Base-by-base conservation (phyloP, 2,113 vertebrate genomes). In the Ciconia stormi region DNA sequence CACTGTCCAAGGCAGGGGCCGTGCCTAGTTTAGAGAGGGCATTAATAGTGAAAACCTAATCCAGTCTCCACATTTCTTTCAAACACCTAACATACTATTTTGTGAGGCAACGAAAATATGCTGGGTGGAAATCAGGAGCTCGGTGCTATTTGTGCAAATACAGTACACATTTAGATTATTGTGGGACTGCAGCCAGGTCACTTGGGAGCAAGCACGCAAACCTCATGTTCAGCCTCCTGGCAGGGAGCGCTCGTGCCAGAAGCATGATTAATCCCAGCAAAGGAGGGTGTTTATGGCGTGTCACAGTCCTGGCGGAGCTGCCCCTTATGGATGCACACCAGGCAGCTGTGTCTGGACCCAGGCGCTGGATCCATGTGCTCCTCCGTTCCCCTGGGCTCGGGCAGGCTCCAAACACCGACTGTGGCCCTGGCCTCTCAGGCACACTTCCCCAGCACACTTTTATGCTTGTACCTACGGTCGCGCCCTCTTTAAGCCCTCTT, bases 251-350 rank as follows among this genome's bases (percentile, higher is more conserved):
- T 88, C 2, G 1, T 70, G 79, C 90, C 96, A 96, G 90, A 81
- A 93, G 20, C 6, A 36, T 96, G 95, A 95, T 96, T 95, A 93
- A 93, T 96, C 71, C 88, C 90, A 93, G 90, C 42, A 86, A 77
- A 94, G 85, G 55, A 80, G 95, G 78, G 78, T 95, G 92, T 96
- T 96, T 96, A 95, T 93, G 88, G 95, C 85, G 85, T 96, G 88
- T 96, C 90, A 82, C 67, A 73, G 67, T 83, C 63, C 90, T 97
- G 90, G 88, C 12, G 16, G 71, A 86, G 79, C 67, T 92, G 73
- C 40, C 78, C 42, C 49, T 49, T 26, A 18, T 69, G 85, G 90
- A 82, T 94, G 71, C 84, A 50, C 67, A 93, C 71, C 92, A 94
- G 93, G 79, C 92, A 94, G 82, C 88, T 92, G 87, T 80, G 69